A percentile compares a stretch with the other conserved stretches of the same genome.
Evolutionary conservation across 2,113 vertebrate genomes (phyloP).

Genomic region (Aleadryas rufinucha): DNA sequence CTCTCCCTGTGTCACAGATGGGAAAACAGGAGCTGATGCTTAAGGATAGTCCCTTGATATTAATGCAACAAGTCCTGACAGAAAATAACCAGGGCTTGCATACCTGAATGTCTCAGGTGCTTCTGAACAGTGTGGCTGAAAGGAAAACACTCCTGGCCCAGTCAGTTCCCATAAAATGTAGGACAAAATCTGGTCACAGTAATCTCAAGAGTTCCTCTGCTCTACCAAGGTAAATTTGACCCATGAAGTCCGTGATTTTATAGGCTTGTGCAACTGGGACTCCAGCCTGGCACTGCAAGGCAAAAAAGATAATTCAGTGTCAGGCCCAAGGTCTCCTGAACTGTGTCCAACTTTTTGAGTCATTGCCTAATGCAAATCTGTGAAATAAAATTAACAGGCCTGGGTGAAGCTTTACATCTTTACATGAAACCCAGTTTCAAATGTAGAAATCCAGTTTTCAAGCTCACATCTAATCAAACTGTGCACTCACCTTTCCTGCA

Average conservation of each 20-base stretch:
- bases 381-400: background rate
- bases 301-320: background rate
- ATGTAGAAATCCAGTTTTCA: background rate
- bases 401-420: background rate
- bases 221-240: background rate
- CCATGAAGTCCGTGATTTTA: background rate
- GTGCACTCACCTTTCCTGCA: background rate
- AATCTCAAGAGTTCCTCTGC: background rate
- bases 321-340: background rate
- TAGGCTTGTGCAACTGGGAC: background rate
- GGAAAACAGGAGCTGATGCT: background rate
- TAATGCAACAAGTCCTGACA: background rate
- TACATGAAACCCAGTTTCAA: background rate
- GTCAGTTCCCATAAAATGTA: background rate
- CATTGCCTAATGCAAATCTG: background rate
- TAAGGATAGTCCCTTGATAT: background rate
- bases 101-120: background rate
- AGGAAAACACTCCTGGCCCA: background rate
- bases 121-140: background rate
- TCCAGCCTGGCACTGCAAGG: background rate
- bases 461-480: background rate
- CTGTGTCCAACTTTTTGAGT: background rate
- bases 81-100: background rate
- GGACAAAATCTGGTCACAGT: background rate
- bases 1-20: background rate